Base-by-base conservation (phyloP, 2,113 vertebrate species). In the Scytalopus superciliaris region DNA sequence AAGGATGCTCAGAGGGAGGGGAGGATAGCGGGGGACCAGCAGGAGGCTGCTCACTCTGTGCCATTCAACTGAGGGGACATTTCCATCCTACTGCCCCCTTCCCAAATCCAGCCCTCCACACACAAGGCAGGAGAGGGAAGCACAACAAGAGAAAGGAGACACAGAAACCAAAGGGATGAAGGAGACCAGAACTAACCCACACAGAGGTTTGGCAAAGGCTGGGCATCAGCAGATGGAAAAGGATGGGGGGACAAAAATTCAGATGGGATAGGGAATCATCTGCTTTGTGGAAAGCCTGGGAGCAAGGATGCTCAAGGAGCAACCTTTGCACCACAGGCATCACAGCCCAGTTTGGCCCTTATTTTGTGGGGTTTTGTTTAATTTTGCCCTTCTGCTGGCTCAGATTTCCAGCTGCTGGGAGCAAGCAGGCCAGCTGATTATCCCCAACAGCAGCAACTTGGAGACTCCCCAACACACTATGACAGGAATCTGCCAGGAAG, bases 241-340 rank as follows among this genome's bases (percentile, higher is more conserved):
- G 74, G 69, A 35, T 11, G 45, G 45, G 19, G 16, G 12, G 4
- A 59, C 11, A 22, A 0, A 1, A 37, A 52, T 9, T 18, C 59
- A 25, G 47, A 25, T 0, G 1, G 56, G 35, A 31, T 2, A 21
- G 63, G 18, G 47, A 8, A 77, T 13, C 0, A 0, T 53, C 64
- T 53, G 67, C 68, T 6, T 16, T 2, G 6, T 28, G 50, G n/a
- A 67, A 76, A 81, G 42, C 22, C 40, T 13, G 39, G 76, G n/a
- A 94, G 64, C 39, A 80, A 70, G 44, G 64, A 28, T 69, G 55
- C 39, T n/a, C 5, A 0, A 74, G 16, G 39, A 80, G 37, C 16
- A 11, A 62, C 31, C 31, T 68, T 60, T 44, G 52, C 24, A 17
- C 7, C 19, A 5, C 12, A 8, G 60, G 56, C 55, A 53, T 3